A percentile compares a stretch with the other conserved stretches of the same genome.
These are phyloP conservation scores for Rhagonycha fulva DNA, from an alignment of 2,888 invertebrate species.

Conservation along the genomic window DNA sequence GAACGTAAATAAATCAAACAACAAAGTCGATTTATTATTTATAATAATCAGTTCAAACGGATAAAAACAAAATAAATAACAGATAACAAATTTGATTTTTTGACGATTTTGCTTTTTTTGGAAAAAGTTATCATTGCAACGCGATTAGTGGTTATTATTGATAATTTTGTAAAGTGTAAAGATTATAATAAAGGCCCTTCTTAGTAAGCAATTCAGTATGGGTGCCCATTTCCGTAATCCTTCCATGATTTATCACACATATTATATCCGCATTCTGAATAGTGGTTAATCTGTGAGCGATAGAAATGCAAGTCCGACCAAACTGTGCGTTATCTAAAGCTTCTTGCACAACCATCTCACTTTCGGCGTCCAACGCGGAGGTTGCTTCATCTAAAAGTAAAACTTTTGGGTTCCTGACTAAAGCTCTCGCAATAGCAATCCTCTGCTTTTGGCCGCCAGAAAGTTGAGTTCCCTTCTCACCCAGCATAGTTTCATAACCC, in stretches of 20 bases:
- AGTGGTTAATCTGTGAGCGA: conserved; percentile 85
- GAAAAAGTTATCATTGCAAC: too few species aligned
- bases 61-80: too few species aligned
- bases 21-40: too few species aligned
- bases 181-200: conserved; percentile 66
- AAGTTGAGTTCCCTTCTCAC: conserved; percentile 76
- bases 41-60: too few species aligned
- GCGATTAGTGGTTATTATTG: background rate
- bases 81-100: too few species aligned
- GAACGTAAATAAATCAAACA: too few species aligned
- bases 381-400: conserved; percentile 83
- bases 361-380: conserved; percentile 83
- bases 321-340: conserved; percentile 81
- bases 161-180: conserved; percentile 54
- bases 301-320: conserved; percentile 83
- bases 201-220: conserved; percentile 68
- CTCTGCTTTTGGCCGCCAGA: conserved; percentile 87
- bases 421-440: conserved; percentile 85
- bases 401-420: conserved; percentile 78
- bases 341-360: conserved; percentile 88
- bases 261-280: conserved; percentile 81
- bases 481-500: conserved; percentile 82
- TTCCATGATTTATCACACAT: conserved; percentile 72
- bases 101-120: too few species aligned
- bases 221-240: conserved; percentile 72